Conservation (phyloP, 1,140 invertebrate species). For the Trialeurodes vaporariorum region DNA sequence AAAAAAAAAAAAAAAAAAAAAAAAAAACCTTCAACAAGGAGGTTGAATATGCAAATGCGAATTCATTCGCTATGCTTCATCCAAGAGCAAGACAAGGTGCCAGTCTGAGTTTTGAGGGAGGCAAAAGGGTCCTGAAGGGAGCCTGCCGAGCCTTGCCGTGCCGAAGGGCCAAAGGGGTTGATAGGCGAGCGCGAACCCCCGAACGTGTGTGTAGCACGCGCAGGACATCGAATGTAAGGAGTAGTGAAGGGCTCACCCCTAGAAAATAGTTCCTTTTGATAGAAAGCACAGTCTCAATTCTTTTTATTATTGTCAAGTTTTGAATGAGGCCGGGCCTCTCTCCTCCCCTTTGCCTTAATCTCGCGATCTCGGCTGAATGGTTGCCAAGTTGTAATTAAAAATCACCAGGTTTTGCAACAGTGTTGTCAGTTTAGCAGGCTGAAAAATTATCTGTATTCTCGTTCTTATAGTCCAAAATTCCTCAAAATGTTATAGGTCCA, state of each 20-base stretch:
- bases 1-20: not conserved
- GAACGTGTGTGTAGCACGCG: not conserved
- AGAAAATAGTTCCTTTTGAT: not conserved
- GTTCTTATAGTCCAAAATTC: too few relatives aligned
- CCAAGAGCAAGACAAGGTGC: not conserved
- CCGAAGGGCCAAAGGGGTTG: not conserved
- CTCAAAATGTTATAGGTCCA: too few relatives aligned
- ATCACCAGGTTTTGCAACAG: too few relatives aligned
- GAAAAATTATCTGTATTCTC: too few relatives aligned
- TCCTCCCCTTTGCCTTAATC: not conserved
- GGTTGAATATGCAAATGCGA: not conserved
- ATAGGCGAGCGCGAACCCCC: too few relatives aligned
- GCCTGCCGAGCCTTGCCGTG: too few relatives aligned
- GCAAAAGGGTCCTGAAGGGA: not conserved
- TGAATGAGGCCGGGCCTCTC: not conserved
- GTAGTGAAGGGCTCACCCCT: not conserved
- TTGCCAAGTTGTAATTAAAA: too few relatives aligned
- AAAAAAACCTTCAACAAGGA: not conserved
- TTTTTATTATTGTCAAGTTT: slow-evolving; percentile 1
- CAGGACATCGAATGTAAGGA: not conserved
- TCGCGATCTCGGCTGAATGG: too few relatives aligned
- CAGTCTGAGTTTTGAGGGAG: not conserved
- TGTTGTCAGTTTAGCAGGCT: too few relatives aligned
- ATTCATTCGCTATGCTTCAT: not conserved
- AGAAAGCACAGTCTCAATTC: not conserved